Base-by-base conservation (phyloP, 2,888 invertebrate species). In the Thereva nobilitata region DNA sequence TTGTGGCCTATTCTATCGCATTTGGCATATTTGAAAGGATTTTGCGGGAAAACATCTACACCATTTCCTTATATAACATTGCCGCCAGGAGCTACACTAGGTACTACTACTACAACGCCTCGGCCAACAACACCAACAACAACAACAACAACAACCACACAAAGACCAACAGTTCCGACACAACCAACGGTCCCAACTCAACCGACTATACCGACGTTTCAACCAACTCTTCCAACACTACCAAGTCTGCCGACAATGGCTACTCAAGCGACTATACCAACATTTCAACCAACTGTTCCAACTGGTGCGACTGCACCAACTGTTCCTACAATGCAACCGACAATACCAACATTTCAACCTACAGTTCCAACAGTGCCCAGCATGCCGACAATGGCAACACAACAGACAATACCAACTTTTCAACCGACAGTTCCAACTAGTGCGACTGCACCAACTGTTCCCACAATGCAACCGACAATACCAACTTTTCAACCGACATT, bases 1-100 rank as follows among this genome's bases (percentile, higher is more conserved):
- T 75, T 80, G 54, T 80, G 78, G 77, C 80, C 81, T 45, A 74
- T 78, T 68, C 71, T 81, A 1, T 77, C 79, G 9, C 78, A 81
- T 69, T 70, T 81, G 71, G 80, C 81, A 23, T 77, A 75, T 52
- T 71, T 79, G 6, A 81, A 81, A 72, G 80, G 80, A 41, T 70
- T 79, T 65, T 81, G 81, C 68, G 76, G 76, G 37, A 65, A 71
- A 55, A 74, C 74, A 41, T 72, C 74, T 56, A 76, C 75, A 68
- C 76, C 74, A 64, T 77, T 76, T 71, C 76, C 78, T 7, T 72
- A 74, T 40, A 78, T 76, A 68, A 75, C 76, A 4, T 55, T 76
- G 9, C 72, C 75, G 4, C 75, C 76, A 9, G 72, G 70, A 41
- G 73, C 72, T 63, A 72, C 76, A 67, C 70, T 76, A 37, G 71